phyloP scores from a whole-genome alignment of 2,113 vertebrate species.

The Phylloscopus trochiloides region DNA sequence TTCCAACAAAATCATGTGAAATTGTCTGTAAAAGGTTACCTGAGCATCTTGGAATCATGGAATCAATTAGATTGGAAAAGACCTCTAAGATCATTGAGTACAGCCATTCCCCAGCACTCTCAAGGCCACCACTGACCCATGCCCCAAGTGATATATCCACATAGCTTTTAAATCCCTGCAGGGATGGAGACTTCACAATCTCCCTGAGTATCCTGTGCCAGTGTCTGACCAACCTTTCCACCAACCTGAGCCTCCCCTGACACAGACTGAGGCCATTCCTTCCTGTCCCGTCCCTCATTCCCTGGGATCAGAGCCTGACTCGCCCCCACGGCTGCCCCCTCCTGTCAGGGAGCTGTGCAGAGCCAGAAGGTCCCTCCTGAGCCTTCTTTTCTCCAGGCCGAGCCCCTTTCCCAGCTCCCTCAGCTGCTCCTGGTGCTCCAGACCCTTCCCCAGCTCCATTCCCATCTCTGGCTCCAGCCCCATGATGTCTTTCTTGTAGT shows the following conservation, averaged over 20 bases:
- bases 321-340: accelerated
- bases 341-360: not conserved
- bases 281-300: not conserved
- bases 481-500: not conserved
- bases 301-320: accelerated
- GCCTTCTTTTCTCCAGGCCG: not conserved
- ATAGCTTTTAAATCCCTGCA: not conserved
- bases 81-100: not conserved
- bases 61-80: not conserved
- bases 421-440: not conserved
- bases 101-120: not conserved
- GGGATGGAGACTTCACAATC: not conserved
- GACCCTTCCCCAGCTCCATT: accelerated
- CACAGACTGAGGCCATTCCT: not conserved
- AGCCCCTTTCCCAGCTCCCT: not conserved
- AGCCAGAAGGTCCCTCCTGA: not conserved
- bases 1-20: not conserved
- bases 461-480: not conserved
- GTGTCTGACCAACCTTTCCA: not conserved
- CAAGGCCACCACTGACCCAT: not conserved
- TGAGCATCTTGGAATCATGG: not conserved
- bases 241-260: not conserved
- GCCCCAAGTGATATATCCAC: not conserved
- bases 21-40: not conserved
- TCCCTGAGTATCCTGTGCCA: not conserved